A percentile compares a stretch with the other conserved stretches of the same genome.
These are phyloP conservation scores for Manacus vitellinus DNA, from an alignment of 2,113 vertebrate species.

Conservation along the genomic window DNA sequence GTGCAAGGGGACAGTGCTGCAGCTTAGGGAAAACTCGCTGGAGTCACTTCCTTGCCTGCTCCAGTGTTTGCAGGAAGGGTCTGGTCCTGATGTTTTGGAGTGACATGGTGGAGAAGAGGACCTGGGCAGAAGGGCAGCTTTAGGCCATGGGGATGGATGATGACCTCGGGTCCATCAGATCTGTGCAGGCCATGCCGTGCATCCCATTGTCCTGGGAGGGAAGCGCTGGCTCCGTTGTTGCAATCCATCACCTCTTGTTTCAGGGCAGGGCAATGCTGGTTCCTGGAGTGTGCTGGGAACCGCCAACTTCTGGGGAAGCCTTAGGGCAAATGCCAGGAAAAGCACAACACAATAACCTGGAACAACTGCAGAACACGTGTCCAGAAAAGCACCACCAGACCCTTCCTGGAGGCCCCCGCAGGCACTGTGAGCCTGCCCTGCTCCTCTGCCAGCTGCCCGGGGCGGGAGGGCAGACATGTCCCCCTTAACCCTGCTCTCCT, in stretches of 20 bases:
- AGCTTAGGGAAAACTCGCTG: neutral
- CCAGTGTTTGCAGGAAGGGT: neutral
- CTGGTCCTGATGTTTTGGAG: neutral
- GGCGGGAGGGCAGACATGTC: rapidly evolving
- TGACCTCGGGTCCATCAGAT: rapidly evolving
- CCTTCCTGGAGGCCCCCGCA: conserved; percentile 15
- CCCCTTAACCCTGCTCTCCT: neutral
- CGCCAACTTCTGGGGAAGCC: neutral
- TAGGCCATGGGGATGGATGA: neutral
- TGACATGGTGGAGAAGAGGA: neutral
- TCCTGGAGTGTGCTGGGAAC: conserved; percentile 16
- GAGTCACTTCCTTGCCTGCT: neutral
- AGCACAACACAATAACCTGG: conserved; percentile 7
- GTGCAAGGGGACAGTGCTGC: neutral
- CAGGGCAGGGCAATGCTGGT: neutral
- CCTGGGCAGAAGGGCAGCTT: neutral
- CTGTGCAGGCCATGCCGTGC: neutral
- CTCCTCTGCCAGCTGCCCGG: neutral
- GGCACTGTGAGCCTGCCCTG: neutral
- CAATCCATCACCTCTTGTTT: neutral
- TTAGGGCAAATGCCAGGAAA: conserved; percentile 24
- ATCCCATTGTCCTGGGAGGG: neutral
- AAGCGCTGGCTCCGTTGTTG: rapidly evolving
- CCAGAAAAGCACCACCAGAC: neutral
- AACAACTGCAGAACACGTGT: neutral